These are phyloP conservation scores for Esox lucius DNA, from an alignment of 2,797 vertebrate genomes.

Conservation along the genomic window DNA sequence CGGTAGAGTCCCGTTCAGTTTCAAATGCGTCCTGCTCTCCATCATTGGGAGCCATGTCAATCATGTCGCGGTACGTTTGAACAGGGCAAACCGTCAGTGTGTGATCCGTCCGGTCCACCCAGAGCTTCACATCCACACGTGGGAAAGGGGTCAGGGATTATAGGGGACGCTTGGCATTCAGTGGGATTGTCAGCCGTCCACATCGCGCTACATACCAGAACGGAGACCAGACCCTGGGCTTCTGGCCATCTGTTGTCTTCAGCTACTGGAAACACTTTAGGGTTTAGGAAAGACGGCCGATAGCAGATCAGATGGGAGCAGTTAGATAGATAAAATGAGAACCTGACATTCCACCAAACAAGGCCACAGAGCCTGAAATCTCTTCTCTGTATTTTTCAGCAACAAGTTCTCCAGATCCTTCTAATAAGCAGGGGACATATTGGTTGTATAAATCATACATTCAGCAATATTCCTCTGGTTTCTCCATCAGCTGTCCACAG, in stretches of 20 bases:
- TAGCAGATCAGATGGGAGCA: too few relatives aligned
- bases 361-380: too few relatives aligned
- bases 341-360: too few relatives aligned
- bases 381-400: constrained; percentile 52
- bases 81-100: constrained; percentile 41
- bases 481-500: constrained; percentile 45
- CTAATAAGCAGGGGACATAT: constrained; percentile 77
- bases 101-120: not conserved
- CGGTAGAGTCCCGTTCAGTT: constrained; percentile 52
- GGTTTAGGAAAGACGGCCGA: too few relatives aligned
- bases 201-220: too few relatives aligned
- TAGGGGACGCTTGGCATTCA: not conserved
- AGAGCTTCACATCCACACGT: not conserved
- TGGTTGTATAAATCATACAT: constrained; percentile 78
- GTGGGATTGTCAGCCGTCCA: not conserved
- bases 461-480: constrained; percentile 68
- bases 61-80: constrained; percentile 43
- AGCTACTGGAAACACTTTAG: too few relatives aligned
- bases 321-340: too few relatives aligned
- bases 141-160: not conserved
- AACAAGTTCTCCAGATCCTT: constrained; percentile 67
- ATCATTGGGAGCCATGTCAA: constrained; percentile 25
- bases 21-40: constrained; percentile 29
- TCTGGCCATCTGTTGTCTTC: too few relatives aligned
- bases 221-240: too few relatives aligned